Conservation (phyloP, 1,140 invertebrate species). For the Temnothorax nylanderi region DNA sequence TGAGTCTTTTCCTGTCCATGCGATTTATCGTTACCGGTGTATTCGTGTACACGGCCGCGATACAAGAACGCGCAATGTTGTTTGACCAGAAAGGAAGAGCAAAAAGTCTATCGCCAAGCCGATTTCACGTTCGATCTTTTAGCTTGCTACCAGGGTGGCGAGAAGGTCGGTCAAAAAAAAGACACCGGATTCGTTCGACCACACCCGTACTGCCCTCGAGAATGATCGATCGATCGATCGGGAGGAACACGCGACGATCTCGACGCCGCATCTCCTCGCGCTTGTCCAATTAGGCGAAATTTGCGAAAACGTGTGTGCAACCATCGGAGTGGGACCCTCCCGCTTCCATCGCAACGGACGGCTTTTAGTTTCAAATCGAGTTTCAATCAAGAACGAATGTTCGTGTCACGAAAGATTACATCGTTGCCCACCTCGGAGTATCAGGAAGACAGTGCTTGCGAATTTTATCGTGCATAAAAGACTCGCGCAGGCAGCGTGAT, state of each 20-base stretch:
- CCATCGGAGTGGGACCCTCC: neutral
- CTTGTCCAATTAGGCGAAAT: conserved; percentile 76
- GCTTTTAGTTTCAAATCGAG: conserved; percentile 30
- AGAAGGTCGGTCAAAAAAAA: conserved; percentile 9
- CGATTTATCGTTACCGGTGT: conserved; percentile 22
- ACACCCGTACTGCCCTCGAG: conserved; percentile 40
- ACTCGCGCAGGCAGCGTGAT: neutral
- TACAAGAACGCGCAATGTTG: conserved; percentile 19
- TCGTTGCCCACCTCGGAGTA: neutral
- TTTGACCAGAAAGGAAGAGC: conserved; percentile 14
- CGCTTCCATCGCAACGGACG: conserved; percentile 3
- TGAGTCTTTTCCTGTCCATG: neutral
- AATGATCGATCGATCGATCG: conserved; percentile 69
- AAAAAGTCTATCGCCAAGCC: conserved; percentile 9
- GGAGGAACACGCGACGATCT: conserved; percentile 61
- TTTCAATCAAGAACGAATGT: conserved; percentile 21
- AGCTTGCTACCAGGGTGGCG: conserved; percentile 41
- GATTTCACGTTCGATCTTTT: conserved; percentile 34
- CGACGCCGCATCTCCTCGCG: conserved; percentile 47
- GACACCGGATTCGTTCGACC: conserved; percentile 13
- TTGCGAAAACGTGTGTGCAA: conserved; percentile 63
- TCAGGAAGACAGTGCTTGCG: neutral
- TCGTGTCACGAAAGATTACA: conserved; percentile 13
- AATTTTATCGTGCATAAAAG: neutral
- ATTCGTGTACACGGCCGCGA: neutral